Percentiles rank a stretch among this genome's conserved stretches.
Conservation (phyloP, 2,113 vertebrate species). For the Aplodontia rufa region DNA sequence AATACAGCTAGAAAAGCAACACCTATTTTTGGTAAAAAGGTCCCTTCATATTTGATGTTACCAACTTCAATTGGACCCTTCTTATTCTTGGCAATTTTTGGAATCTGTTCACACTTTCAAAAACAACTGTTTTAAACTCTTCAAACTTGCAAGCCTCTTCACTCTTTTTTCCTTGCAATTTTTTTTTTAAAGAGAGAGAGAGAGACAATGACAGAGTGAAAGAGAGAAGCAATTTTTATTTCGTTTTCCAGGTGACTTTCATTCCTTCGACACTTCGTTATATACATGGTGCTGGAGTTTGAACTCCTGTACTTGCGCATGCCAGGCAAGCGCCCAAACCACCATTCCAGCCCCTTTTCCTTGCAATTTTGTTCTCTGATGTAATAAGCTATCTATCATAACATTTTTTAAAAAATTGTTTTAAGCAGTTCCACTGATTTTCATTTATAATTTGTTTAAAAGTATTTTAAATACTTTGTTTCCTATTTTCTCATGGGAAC, state of each 20-base stretch:
- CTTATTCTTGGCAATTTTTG: background rate
- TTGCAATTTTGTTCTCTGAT: constrained; percentile 8
- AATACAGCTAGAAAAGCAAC: background rate
- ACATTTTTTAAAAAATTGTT: background rate
- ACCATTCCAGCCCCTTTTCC: no score
- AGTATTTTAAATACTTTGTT: background rate
- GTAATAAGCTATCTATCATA: background rate
- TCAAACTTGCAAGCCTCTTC: background rate
- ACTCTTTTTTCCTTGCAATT: background rate
- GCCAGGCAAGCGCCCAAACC: no score
- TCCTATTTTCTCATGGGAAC: background rate
- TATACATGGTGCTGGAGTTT: no score
- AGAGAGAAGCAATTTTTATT: no score
- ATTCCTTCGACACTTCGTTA: no score
- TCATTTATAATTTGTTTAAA: constrained; percentile 5
- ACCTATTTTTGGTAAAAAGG: background rate
- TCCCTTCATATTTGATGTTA: background rate
- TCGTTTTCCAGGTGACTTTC: no score
- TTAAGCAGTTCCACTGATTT: background rate
- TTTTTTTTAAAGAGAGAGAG: no score
- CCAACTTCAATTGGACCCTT: background rate
- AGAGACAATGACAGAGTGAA: no score
- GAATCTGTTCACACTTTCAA: background rate
- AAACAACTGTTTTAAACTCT: background rate
- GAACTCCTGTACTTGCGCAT: no score